Base-by-base conservation (phyloP, 2,888 invertebrate species). In the Mechanitis messenoides region DNA sequence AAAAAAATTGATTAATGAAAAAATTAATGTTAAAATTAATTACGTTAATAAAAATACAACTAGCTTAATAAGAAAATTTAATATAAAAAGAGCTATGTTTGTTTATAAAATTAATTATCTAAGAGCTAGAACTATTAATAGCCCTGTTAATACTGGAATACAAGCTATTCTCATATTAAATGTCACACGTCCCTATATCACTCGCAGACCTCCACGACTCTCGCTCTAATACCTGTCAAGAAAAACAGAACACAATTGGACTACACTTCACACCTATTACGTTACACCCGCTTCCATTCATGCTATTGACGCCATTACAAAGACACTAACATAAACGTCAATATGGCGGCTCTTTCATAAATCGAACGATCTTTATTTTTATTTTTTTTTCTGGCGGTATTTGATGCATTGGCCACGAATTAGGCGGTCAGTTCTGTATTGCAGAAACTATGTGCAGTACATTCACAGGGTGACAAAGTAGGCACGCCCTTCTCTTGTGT, bases 241-340 rank as follows among this genome's bases (percentile, higher is more conserved):
- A 74, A 75, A 73, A 74, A 72, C 67, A 74, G 66, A 74, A 74
- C 71, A 86, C 85, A 89, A 88, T 82, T 72, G 77, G 58, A 61
- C 70, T 77, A 84, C 85, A 89, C 89, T 90, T 90, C 89, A 89
- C 89, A 89, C 88, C 85, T 88, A 88, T 90, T 88, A 88, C 79
- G 78, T 75, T 76, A 79, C 84, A 83, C 84, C 81, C 73, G 78
- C 74, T 74, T 78, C 80, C 85, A 88, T 89, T 90, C 85, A 87
- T 70, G 60, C 69, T 70, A 70, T 72, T 83, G 80, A 88, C 88
- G 86, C 87, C 88, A 87, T 80, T 85, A 89, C 87, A 89, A 89
- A 81, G 83, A 77, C 75, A 71, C 74, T 76, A 80, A 83, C 87
- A 83, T 85, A 87, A 88, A 88, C 78, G 87, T 88, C 89, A 87